These are phyloP conservation scores for Varanus salvator DNA, from an alignment of 2,113 vertebrate species.

Conservation along the genomic window DNA sequence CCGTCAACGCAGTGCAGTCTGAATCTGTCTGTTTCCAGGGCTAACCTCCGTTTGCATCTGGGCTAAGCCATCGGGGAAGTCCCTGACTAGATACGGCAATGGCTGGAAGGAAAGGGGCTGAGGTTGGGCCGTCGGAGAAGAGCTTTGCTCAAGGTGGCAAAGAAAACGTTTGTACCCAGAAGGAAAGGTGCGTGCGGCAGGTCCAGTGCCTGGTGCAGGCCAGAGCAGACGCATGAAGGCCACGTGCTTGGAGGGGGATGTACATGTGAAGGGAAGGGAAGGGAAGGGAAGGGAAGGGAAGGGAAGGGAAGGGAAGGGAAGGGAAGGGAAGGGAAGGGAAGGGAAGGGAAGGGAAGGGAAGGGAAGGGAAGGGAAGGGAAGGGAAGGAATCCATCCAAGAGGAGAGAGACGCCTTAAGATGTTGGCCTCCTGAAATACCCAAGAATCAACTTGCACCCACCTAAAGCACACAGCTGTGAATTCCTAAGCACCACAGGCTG, in stretches of 20 bases:
- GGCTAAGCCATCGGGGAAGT: too few relatives aligned
- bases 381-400: rapidly evolving
- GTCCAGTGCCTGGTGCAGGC: not conserved
- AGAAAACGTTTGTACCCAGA: not conserved
- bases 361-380: too few relatives aligned
- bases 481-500: not conserved
- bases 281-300: too few relatives aligned
- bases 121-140: not conserved
- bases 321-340: too few relatives aligned
- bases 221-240: not conserved
- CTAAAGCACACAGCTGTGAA: not conserved
- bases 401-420: not conserved
- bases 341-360: too few relatives aligned
- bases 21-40: not conserved
- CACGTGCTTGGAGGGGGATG: not conserved
- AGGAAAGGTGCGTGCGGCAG: not conserved
- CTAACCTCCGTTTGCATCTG: not conserved
- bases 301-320: too few relatives aligned
- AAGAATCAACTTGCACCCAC: not conserved
- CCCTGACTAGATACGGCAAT: not conserved
- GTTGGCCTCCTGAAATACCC: not conserved
- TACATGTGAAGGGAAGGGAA: too few relatives aligned
- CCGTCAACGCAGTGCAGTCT: not conserved
- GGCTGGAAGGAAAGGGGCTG: not conserved
- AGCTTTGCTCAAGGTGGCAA: not conserved